Evolutionary conservation across 2,888 invertebrate genomes (phyloP), one percentile per base, ranked within the genome.

Genomic region (Melinaea menophilus): DNA sequence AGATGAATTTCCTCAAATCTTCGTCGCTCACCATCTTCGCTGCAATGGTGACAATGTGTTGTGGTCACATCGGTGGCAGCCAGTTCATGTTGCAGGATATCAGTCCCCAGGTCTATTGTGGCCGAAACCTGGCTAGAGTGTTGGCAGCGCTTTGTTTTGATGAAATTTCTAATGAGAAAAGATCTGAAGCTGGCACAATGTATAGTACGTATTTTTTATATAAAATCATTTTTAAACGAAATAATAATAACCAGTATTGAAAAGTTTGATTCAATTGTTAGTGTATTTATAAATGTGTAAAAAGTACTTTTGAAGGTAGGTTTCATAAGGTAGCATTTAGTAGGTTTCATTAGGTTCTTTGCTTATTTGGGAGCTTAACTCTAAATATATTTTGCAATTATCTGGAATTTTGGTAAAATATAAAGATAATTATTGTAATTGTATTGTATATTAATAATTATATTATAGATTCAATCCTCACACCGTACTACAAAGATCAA

Each of bases 91-190:
- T 35, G 12, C 80, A 81, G 66, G 77, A 79, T 3, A 3, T 69
- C 2, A 73, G 64, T 37, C 76, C 79, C 0, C 78, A 79, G 61
- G 65, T 76, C 3, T 86, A 84, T 72, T 86, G 86, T 62, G 86
- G 85, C 0, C 73, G 84, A 5, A 71, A 68, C 0, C 68, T 86
- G 31, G 80, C 86, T 0, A 73, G 75, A 22, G 76, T 80, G 0
- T 65, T 86, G 2, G 82, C 81, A 0, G 7, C 73, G 2, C 33
- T 86, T 1, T 86, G 86, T 62, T 77, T 66, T 55, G 77, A 78
- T 3, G 76, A 73, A 0, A 60, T 37, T 0, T 51, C 59, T 0
- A 63, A 54, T 9, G 74, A 68, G 2, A 85, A 84, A 67, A 73
- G 80, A 45, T 75, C 80, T 2, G 80, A 79, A 4, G 11, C 64